Evolutionary conservation across 2,888 invertebrate species (phyloP).

Genomic region (Sphinx pinastri): DNA sequence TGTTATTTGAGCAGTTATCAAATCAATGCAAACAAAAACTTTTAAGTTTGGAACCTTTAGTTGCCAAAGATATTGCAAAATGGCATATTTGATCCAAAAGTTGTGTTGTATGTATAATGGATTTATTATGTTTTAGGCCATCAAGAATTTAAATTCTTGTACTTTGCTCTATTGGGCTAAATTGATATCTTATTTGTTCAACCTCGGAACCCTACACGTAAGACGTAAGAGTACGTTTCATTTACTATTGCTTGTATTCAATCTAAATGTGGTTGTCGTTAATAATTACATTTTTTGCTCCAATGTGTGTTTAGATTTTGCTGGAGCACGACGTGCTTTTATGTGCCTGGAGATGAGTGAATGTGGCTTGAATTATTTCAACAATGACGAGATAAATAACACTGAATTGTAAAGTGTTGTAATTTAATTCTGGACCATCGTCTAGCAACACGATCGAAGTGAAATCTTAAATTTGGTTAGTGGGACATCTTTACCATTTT

Average conservation of each 20-base stretch:
- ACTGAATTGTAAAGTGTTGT: slow-evolving; percentile 20
- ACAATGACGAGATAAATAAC: slow-evolving; percentile 29
- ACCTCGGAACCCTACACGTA: slow-evolving; percentile 3
- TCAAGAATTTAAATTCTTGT: too few relatives aligned
- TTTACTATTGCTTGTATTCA: slow-evolving; percentile 31
- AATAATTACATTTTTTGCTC: slow-evolving; percentile 56
- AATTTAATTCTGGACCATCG: neutral
- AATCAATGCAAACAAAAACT: too few relatives aligned
- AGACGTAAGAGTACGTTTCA: slow-evolving; percentile 30
- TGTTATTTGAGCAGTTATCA: too few relatives aligned
- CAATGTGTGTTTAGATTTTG: slow-evolving; percentile 46
- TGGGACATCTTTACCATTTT: too few relatives aligned
- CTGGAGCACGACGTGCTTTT: slow-evolving; percentile 37
- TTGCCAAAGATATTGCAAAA: too few relatives aligned
- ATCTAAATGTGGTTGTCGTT: slow-evolving; percentile 46
- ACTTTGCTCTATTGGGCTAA: neutral
- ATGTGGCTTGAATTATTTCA: slow-evolving; percentile 11
- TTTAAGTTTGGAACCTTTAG: too few relatives aligned
- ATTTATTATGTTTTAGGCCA: too few relatives aligned
- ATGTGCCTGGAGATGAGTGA: neutral
- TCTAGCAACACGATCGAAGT: too few relatives aligned
- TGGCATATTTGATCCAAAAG: too few relatives aligned
- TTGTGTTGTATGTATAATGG: too few relatives aligned
- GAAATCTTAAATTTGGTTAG: too few relatives aligned
- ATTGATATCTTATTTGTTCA: neutral